Base-by-base conservation (phyloP, 2,113 vertebrate genomes). In the Elachura formosa region DNA sequence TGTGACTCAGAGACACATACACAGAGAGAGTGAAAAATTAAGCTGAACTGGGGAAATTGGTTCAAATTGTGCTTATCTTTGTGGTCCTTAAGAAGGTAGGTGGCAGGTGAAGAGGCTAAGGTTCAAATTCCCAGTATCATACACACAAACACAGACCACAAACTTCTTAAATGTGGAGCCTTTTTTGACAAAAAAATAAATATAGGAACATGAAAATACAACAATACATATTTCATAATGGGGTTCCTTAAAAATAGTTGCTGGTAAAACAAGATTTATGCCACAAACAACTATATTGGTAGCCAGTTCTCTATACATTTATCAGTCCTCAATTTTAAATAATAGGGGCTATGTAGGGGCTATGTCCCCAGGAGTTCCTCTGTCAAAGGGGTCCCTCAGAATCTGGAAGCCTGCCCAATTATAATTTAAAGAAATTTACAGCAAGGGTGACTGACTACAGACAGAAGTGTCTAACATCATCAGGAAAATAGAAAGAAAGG, bases 321-420 rank as follows among this genome's bases (percentile, higher is more conserved):
- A 92, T 41, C 10, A 66, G 24, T 18, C 43, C 9, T 71, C 17
- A 54, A 5, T 73, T 92, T 66, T 18, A 54, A 43, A 52, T 89
- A 46, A 51, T 0, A 74, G 19, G 10, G 10, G 2, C 22, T 49
- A 5, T 41, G 16, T 0, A 49, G 12, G 9, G 5, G 1, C 29
- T 54, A 4, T 43, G 22, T 74, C 11, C 34, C 12, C 33, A 80
- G 6, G 23, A 89, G 19, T 20, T 69, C 34, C 25, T 74, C 59
- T 46, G 29, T 43, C 46, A 77, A 74, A 86, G 38, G 4, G 8
- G 13, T 77, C 11, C 12, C 34, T 15, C 33, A 67, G 34, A 74
- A 54, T 74, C 23, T 51, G 22, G 54, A 87, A 80, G 38, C 52
- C n/a, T 34, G 49, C 51, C 19, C 63, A 49, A 40, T 40, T 67